Percentiles rank a stretch among this genome's conserved stretches.
These are phyloP conservation scores for Stegodyphus dumicola DNA, from an alignment of 1,140 invertebrate species.

Conservation along the genomic window DNA sequence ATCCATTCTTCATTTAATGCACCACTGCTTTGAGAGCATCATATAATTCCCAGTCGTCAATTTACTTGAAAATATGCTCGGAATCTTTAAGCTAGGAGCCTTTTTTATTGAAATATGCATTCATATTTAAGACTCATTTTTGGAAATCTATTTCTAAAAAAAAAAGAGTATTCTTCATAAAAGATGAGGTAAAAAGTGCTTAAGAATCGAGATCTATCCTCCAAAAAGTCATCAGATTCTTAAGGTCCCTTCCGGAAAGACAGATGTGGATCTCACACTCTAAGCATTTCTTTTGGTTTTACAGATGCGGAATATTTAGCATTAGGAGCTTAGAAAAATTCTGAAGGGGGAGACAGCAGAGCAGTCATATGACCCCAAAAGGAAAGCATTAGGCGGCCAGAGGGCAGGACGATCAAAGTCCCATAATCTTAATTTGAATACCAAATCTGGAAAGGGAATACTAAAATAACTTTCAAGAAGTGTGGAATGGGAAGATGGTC, in stretches of 20 bases:
- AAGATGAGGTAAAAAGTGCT: not conserved
- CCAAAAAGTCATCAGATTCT: constrained; percentile 46
- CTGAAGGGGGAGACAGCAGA: not conserved
- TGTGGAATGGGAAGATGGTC: not conserved
- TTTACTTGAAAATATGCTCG: no score
- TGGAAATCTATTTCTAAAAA: no score
- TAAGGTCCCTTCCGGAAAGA: not conserved
- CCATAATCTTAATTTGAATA: constrained; percentile 61
- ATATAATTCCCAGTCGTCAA: no score
- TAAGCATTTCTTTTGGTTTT: not conserved
- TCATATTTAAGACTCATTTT: not conserved
- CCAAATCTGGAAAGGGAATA: constrained; percentile 50
- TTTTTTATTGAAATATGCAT: no score
- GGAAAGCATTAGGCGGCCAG: constrained; percentile 7
- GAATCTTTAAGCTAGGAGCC: no score
- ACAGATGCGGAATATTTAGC: constrained; percentile 18
- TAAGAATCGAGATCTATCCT: constrained; percentile 37
- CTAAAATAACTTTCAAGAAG: constrained; percentile 45
- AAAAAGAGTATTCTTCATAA: no score
- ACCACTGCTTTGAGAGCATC: no score
- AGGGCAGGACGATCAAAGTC: constrained; percentile 53
- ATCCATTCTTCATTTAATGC: no score
- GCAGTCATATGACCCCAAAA: constrained; percentile 31
- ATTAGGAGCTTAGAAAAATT: constrained; percentile 3
- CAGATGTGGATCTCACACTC: not conserved